These are phyloP conservation scores for Eilema griseolum DNA, from an alignment of 2,888 invertebrate genomes.

Conservation along the genomic window DNA sequence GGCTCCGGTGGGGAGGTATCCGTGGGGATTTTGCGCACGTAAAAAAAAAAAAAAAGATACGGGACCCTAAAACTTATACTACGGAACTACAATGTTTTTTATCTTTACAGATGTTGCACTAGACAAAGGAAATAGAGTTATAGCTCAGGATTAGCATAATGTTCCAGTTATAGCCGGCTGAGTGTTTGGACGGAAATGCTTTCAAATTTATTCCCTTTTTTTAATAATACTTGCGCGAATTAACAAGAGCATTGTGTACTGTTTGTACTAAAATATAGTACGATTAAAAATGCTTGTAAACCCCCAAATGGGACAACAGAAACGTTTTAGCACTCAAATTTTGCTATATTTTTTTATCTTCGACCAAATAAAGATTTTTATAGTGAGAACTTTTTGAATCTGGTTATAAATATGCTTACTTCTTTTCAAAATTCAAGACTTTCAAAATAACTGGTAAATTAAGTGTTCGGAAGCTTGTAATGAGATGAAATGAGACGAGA, in stretches of 20 bases:
- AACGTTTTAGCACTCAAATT: not conserved
- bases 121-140: not conserved
- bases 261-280: not conserved
- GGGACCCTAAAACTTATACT: no score
- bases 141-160: not conserved
- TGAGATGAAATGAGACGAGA: no score
- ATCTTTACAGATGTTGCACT: conserved; percentile 10
- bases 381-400: no score
- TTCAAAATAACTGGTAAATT: not conserved
- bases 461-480: conserved; percentile 7
- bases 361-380: no score
- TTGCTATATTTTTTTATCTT: no score
- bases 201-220: no score
- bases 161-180: not conserved
- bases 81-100: conserved; percentile 6
- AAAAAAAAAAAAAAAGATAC: no score
- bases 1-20: no score
- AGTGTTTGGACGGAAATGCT: not conserved
- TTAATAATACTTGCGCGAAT: not conserved
- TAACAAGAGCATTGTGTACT: not conserved
- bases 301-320: no score
- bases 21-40: no score
- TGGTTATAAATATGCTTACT: no score
- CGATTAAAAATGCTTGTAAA: not conserved
- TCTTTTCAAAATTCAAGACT: no score